phyloP scores from a whole-genome alignment of 2,888 invertebrate species.

The Plebejus argus region DNA sequence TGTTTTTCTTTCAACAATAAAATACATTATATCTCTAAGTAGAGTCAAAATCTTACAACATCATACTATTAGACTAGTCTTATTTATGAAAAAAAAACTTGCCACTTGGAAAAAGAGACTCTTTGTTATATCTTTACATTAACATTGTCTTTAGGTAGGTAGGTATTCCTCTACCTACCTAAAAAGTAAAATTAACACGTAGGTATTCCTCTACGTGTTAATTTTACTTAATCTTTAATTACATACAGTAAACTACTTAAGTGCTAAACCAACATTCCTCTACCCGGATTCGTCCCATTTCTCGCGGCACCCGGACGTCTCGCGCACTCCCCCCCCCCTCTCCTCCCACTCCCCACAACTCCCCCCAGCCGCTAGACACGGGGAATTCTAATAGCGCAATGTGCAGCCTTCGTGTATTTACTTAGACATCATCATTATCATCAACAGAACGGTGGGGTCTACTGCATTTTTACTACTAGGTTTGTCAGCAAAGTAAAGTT shows the following conservation, averaged over 20 bases:
- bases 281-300: slow-evolving; percentile 23
- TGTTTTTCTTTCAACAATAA: no score
- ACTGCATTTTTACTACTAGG: no score
- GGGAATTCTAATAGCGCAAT: slow-evolving; percentile 51
- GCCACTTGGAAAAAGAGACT: no score
- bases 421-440: slow-evolving; percentile 16
- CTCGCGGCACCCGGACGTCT: slow-evolving; percentile 55
- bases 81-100: no score
- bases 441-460: not conserved
- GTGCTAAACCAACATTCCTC: slow-evolving; percentile 7
- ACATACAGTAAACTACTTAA: slow-evolving; percentile 1
- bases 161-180: no score
- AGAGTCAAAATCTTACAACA: no score
- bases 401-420: slow-evolving; percentile 40
- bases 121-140: no score
- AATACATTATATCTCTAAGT: no score
- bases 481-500: no score
- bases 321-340: not conserved
- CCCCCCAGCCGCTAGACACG: slow-evolving; percentile 37
- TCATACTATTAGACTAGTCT: no score
- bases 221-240: not conserved
- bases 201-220: not conserved
- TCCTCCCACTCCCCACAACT: not conserved
- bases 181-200: no score
- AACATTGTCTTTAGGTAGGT: no score